phyloP scores from a whole-genome alignment of 2,888 invertebrate species.

The Xylocampa areola region DNA sequence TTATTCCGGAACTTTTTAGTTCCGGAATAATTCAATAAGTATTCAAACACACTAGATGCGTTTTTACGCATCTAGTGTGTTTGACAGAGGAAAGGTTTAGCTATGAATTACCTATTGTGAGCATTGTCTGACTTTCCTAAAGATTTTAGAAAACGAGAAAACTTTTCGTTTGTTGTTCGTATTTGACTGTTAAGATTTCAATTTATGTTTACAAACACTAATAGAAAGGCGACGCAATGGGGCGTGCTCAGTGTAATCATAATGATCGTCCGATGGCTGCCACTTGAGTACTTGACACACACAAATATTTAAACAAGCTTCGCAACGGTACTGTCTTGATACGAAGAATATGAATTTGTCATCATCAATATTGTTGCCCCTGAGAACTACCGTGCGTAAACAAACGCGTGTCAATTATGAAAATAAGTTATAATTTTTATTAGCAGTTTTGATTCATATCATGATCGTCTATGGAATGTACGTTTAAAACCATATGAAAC shows the following conservation, averaged over 20 bases:
- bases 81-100: too few relatives aligned
- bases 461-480: slow-evolving; percentile 15
- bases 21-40: too few relatives aligned
- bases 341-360: slow-evolving; percentile 23
- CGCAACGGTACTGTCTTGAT: slow-evolving; percentile 42
- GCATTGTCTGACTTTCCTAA: background rate
- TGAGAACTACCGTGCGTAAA: slow-evolving; percentile 3
- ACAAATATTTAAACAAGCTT: slow-evolving; percentile 62
- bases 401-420: background rate
- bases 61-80: too few relatives aligned
- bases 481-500: slow-evolving; percentile 34
- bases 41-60: too few relatives aligned
- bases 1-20: slow-evolving; percentile 14
- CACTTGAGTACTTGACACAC: slow-evolving; percentile 50
- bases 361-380: slow-evolving; percentile 21
- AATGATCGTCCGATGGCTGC: slow-evolving; percentile 37
- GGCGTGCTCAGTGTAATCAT: slow-evolving; percentile 55
- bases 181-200: slow-evolving; percentile 51
- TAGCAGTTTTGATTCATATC: slow-evolving; percentile 4
- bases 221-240: slow-evolving; percentile 65
- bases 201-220: slow-evolving; percentile 72
- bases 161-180: slow-evolving; percentile 16
- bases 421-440: slow-evolving; percentile 1
- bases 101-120: too few relatives aligned
- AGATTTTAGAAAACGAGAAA: slow-evolving; percentile 2